These are phyloP conservation scores for Anorthoa munda DNA, from an alignment of 2,888 invertebrate species.

Conservation along the genomic window DNA sequence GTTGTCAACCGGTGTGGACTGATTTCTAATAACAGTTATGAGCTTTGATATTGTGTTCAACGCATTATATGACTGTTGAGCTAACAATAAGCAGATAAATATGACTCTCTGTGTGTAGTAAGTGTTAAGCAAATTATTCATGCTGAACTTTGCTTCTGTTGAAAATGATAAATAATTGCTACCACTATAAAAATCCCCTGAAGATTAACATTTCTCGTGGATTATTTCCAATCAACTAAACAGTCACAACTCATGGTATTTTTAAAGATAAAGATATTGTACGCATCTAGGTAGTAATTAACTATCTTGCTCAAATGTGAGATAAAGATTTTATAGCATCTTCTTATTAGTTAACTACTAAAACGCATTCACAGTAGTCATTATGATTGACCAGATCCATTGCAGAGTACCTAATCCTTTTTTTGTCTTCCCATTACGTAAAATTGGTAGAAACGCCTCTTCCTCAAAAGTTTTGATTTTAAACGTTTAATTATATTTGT, in stretches of 20 bases:
- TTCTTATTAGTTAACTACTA: background rate
- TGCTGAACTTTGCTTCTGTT: too few species aligned
- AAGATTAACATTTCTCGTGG: too few species aligned
- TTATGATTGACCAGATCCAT: background rate
- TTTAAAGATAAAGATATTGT: background rate
- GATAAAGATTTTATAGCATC: background rate
- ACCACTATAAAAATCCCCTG: too few species aligned
- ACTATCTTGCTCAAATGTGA: too few species aligned
- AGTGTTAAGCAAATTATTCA: too few species aligned
- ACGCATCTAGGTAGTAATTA: too few species aligned
- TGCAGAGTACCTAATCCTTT: background rate
- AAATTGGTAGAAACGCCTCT: background rate
- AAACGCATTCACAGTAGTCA: background rate
- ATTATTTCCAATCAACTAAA: background rate
- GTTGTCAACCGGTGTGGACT: conserved; percentile 25
- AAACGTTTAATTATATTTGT: background rate
- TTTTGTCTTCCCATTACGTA: background rate
- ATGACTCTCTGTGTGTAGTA: background rate
- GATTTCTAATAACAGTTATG: conserved; percentile 59
- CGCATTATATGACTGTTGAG: background rate
- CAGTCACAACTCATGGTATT: too few species aligned
- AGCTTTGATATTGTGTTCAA: conserved; percentile 9
- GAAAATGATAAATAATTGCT: too few species aligned
- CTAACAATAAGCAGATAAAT: background rate
- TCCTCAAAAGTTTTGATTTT: background rate